These are phyloP conservation scores for Toxonevra muliebris DNA, from an alignment of 2,888 invertebrate genomes.

Conservation along the genomic window DNA sequence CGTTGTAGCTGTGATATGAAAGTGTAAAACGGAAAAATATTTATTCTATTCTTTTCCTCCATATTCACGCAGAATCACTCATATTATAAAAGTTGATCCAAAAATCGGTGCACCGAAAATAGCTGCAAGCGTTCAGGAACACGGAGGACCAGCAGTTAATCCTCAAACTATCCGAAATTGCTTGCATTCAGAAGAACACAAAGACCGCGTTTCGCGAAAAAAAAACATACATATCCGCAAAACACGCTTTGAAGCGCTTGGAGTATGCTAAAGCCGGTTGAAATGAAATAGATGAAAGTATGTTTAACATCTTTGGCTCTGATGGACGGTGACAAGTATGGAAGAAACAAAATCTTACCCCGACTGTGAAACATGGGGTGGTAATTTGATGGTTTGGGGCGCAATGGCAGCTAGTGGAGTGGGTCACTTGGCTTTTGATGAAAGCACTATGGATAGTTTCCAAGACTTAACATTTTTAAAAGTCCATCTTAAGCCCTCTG, in stretches of 20 bases:
- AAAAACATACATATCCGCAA: constrained; percentile 18
- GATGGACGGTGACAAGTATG: constrained; percentile 7
- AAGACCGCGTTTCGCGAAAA: neutral
- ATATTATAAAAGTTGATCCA: constrained; percentile 12
- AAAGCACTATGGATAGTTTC: constrained; percentile 18
- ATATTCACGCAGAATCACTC: too few relatives aligned
- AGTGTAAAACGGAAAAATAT: too few relatives aligned
- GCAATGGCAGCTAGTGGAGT: too few relatives aligned
- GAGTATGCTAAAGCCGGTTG: constrained; percentile 10
- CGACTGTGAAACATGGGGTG: neutral
- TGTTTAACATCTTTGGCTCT: constrained; percentile 7
- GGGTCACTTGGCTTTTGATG: neutral
- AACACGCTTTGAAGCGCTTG: constrained; percentile 7
- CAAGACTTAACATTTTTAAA: constrained; percentile 17
- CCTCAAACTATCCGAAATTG: constrained; percentile 15
- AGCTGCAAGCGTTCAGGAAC: constrained; percentile 12
- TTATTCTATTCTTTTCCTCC: too few relatives aligned
- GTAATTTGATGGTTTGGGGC: constrained; percentile 10
- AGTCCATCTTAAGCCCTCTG: constrained; percentile 2
- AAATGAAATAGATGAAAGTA: constrained; percentile 11
- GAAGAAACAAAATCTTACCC: constrained; percentile 6
- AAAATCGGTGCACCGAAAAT: constrained; percentile 13
- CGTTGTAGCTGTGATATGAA: too few relatives aligned
- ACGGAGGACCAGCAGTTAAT: constrained; percentile 11
- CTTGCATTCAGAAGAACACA: neutral